A percentile compares a stretch with the other conserved stretches of the same genome.
These are phyloP conservation scores for Neotragus pygmaeus DNA, from an alignment of 2,113 vertebrate species.

Conservation along the genomic window DNA sequence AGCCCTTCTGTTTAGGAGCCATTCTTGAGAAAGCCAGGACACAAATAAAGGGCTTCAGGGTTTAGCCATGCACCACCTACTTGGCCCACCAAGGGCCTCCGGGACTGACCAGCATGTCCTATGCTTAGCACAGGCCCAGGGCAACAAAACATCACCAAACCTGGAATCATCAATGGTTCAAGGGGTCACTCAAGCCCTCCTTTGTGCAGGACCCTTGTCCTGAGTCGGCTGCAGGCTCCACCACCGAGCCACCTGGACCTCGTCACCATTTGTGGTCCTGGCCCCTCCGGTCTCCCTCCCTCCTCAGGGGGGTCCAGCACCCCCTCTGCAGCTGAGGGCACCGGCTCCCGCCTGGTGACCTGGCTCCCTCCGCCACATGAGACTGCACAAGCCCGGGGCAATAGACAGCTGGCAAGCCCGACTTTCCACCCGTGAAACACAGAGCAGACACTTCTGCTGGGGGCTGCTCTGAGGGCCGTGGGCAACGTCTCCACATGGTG, in stretches of 20 bases:
- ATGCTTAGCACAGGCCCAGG: background rate
- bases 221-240: background rate
- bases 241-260: background rate
- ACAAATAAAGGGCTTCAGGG: background rate
- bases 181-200: background rate
- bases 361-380: background rate
- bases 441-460: background rate
- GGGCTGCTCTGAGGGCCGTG: background rate
- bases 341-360: fast-evolving
- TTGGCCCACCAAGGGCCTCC: fast-evolving
- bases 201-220: background rate
- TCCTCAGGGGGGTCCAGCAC: background rate
- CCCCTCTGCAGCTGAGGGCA: background rate
- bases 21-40: background rate
- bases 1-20: background rate
- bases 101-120: background rate
- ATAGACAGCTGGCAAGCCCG: background rate
- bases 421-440: background rate
- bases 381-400: background rate
- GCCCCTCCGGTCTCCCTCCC: background rate
- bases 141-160: background rate
- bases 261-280: fast-evolving
- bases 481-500: background rate
- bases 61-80: background rate
- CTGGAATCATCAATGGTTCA: fast-evolving